Percentiles rank a stretch among this genome's conserved stretches.
phyloP scores from a whole-genome alignment of 2,113 vertebrate genomes.

The Microtus richardsoni region DNA sequence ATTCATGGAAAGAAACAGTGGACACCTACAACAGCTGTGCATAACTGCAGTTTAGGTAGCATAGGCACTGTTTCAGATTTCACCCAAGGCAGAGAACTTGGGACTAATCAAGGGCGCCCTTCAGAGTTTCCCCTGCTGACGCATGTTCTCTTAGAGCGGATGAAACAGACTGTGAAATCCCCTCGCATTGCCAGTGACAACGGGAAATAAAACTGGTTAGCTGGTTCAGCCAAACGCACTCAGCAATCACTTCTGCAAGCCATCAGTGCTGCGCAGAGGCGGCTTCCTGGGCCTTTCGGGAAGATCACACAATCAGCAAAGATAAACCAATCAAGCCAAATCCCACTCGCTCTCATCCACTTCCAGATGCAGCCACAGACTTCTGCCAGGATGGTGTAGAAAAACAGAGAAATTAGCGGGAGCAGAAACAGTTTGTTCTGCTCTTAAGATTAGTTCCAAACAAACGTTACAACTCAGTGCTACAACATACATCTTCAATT shows the following conservation, averaged over 20 bases:
- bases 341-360: neutral
- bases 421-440: neutral
- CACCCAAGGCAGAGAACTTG: conserved; percentile 1
- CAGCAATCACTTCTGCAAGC: conserved; percentile 54
- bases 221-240: conserved; percentile 48
- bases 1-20: neutral
- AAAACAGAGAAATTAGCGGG: conserved; percentile 42
- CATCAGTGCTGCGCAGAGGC: neutral
- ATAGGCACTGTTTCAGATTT: neutral
- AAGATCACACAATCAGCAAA: conserved; percentile 51
- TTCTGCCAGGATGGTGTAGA: neutral
- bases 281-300: neutral
- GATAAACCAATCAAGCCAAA: conserved; percentile 66
- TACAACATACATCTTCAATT: neutral
- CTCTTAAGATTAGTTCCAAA: conserved; percentile 1
- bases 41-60: neutral
- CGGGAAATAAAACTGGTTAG: conserved; percentile 49
- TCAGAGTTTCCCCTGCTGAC: neutral
- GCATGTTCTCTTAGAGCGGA: neutral
- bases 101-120: conserved; percentile 22
- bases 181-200: conserved; percentile 44
- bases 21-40: neutral
- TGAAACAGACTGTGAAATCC: neutral
- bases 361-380: conserved; percentile 34
- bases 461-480: neutral